Base-by-base conservation (phyloP, 2,888 invertebrate genomes). In the Bombylius major region DNA sequence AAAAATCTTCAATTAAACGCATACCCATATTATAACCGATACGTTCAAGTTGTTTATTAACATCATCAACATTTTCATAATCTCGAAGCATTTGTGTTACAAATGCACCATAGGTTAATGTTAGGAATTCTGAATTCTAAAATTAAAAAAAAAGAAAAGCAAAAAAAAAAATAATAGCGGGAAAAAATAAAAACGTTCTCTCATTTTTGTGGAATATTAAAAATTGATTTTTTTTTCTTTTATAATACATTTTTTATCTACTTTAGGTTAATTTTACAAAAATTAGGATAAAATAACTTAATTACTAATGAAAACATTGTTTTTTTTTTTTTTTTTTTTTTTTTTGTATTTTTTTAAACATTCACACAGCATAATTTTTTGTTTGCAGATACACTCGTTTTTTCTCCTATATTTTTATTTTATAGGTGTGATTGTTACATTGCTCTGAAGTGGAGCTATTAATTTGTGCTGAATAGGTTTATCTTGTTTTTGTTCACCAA, bases 1-100 rank as follows among this genome's bases (percentile, higher is more conserved):
- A 77, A 67, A 95, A 99, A 70, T 99, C 99, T 77, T 99, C 99
- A 59, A 99, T 96, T 46, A 99, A 76, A 49, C 99, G 81, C 54
- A 98, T 87, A 12, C 99, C 99, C 83, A 99, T 99, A 70, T 98
- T 99, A 71, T 98, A 99, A 5, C 99, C 99, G 76, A 94, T 87
- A 68, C 92, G 77, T 67, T 96, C 95, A 58, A 97, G 75, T 68
- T 99, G 97, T 68, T 95, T 94, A 71, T 97, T 99, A 0, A 99
- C 97, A 77, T 98, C 97, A 46, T 98, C 97, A 6, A 92, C 86
- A 74, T 91, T 94, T 70, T 99, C 98, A 65, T 89, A 88, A 71
- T 99, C 99, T 72, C 94, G 92, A 31, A 99, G 76, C 78, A 99
- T 85, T 77, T 99, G 98, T 4, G 96, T 89, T 0, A 99, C 97